phyloP scores from a whole-genome alignment of 2,797 vertebrate species.

The Characodon lateralis region DNA sequence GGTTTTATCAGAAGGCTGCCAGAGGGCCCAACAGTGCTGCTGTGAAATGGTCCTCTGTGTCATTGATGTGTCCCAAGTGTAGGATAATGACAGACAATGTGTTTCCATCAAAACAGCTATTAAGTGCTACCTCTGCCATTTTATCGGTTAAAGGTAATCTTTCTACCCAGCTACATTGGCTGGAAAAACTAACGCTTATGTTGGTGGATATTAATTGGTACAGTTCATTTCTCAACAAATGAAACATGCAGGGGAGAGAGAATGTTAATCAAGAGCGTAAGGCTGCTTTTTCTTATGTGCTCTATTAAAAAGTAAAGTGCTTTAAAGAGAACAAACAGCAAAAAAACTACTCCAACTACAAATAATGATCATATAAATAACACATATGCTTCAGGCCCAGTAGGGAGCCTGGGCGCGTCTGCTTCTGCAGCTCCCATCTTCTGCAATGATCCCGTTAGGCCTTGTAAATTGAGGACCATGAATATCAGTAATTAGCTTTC shows the following conservation, averaged over 20 bases:
- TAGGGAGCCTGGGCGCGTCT: conserved; percentile 32
- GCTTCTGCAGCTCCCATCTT: conserved; percentile 41
- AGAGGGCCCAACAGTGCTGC: neutral
- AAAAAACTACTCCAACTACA: conserved; percentile 25
- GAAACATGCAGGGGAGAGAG: conserved; percentile 19
- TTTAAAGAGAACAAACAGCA: conserved; percentile 30
- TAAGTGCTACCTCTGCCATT: conserved; percentile 29
- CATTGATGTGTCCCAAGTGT: conserved; percentile 39
- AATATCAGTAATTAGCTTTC: conserved; percentile 67
- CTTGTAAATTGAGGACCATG: conserved; percentile 47
- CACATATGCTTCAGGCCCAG: conserved; percentile 34
- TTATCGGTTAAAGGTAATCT: conserved; percentile 39
- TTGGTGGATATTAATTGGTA: conserved; percentile 26
- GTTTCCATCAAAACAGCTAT: conserved; percentile 52
- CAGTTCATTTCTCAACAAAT: conserved; percentile 32
- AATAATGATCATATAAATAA: conserved; percentile 55
- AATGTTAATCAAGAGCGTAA: conserved; percentile 26
- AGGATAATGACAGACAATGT: conserved; percentile 56
- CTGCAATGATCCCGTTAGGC: conserved; percentile 43
- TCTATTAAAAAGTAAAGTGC: conserved; percentile 18
- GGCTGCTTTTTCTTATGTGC: conserved; percentile 13
- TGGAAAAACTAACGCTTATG: conserved; percentile 23
- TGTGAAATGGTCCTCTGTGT: conserved; percentile 39
- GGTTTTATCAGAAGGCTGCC: conserved; percentile 19
- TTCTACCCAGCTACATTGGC: conserved; percentile 36